Conservation (phyloP, 2,113 vertebrate species). For the Platysternon megacephalum region DNA sequence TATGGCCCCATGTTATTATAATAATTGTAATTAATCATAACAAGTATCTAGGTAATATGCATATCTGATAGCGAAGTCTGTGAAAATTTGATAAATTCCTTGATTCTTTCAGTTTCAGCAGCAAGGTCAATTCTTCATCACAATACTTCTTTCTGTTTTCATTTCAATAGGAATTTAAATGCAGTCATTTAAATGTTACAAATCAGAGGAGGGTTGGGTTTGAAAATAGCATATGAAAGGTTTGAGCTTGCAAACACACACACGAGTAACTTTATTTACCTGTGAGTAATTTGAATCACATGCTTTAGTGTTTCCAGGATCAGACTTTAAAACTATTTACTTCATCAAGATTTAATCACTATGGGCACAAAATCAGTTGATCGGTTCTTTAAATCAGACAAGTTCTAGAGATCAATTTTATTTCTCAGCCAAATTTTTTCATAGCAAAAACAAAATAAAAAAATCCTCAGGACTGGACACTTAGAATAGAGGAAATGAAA, state of each 20-base stretch:
- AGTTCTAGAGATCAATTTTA: constrained; percentile 16
- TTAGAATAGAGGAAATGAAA: constrained; percentile 27
- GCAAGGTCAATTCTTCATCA: background rate
- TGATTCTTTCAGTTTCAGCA: background rate
- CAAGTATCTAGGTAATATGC: constrained; percentile 22
- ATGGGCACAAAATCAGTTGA: constrained; percentile 66
- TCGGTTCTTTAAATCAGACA: constrained; percentile 60
- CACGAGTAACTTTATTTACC: constrained; percentile 67
- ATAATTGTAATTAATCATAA: constrained; percentile 47
- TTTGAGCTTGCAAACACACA: constrained; percentile 67
- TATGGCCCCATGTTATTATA: constrained; percentile 40
- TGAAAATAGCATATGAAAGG: constrained; percentile 50
- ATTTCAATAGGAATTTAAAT: constrained; percentile 36
- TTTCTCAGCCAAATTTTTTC: constrained; percentile 16
- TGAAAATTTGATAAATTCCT: constrained; percentile 36
- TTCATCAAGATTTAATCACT: constrained; percentile 17
- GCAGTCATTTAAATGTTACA: constrained; percentile 39
- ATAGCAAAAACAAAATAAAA: constrained; percentile 46
- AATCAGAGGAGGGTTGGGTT: constrained; percentile 61
- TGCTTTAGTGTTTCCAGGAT: constrained; percentile 55
- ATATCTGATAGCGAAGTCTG: constrained; percentile 30
- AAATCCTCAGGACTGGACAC: constrained; percentile 42
- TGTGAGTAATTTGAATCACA: constrained; percentile 61
- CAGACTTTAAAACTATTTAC: constrained; percentile 33
- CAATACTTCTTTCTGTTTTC: background rate